Evolutionary conservation across 2,797 vertebrate species (phyloP).

Genomic region (Poeciliopsis paucimaculata): DNA sequence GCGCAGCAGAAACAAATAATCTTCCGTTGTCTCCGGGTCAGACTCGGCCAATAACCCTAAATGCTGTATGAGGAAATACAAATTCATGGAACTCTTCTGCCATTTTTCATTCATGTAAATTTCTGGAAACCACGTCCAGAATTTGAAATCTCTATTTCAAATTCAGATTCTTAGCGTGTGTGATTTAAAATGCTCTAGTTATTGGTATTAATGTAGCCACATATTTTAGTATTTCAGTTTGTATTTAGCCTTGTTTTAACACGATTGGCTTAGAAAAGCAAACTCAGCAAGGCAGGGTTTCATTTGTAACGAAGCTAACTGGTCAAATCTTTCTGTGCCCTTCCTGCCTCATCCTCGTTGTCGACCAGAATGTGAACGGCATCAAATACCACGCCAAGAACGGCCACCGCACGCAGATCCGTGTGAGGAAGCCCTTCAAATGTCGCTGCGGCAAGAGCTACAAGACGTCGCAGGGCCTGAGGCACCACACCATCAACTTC

Average conservation of each 20-base stretch:
- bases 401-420: conserved; percentile 97
- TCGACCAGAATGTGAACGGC: conserved; percentile 95
- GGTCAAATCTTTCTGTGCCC: neutral
- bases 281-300: neutral
- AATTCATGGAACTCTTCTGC: neutral
- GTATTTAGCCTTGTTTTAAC: neutral
- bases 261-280: neutral
- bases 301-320: neutral
- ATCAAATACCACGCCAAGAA: conserved; percentile 99
- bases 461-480: conserved; percentile 98
- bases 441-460: conserved; percentile 99
- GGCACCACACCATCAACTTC: conserved; percentile 99
- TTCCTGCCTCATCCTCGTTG: neutral
- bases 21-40: too few species aligned
- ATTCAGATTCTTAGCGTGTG: neutral
- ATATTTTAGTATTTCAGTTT: neutral
- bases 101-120: neutral
- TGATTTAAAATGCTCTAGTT: neutral
- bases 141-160: neutral
- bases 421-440: conserved; percentile 97
- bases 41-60: too few species aligned
- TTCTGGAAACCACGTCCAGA: neutral
- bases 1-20: too few species aligned
- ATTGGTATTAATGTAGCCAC: neutral
- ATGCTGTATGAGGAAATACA: neutral